Evolutionary conservation across 2,888 invertebrate species (phyloP).

Genomic region (Amphipoea oculea): DNA sequence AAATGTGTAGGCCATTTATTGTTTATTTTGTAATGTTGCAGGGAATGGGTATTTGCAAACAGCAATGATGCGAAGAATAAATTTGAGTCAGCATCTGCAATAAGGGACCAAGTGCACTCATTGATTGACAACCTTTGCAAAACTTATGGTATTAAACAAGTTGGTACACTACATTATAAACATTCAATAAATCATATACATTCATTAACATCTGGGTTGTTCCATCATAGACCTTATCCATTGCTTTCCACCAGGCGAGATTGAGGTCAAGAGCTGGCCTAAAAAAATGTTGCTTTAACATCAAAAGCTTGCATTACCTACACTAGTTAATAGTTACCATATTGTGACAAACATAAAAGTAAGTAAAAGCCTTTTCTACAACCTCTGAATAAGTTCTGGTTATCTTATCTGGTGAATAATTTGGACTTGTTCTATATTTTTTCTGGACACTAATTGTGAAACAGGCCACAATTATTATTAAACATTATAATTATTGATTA

Average conservation of each 20-base stretch:
- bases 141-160: constrained; percentile 89
- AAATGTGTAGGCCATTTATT: neutral
- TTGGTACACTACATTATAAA: constrained; percentile 79
- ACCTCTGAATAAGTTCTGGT: neutral
- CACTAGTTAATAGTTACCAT: neutral
- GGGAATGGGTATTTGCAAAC: constrained; percentile 94
- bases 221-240: neutral
- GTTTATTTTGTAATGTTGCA: constrained; percentile 74
- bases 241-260: neutral
- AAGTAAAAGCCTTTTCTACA: neutral
- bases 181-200: constrained; percentile 40
- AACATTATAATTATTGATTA: constrained; percentile 8
- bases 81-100: constrained; percentile 91
- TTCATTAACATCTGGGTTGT: constrained; percentile 10
- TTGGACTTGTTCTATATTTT: neutral
- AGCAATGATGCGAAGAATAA: constrained; percentile 92
- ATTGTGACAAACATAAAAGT: neutral
- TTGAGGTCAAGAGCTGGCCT: neutral
- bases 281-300: constrained; percentile 1
- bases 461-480: neutral
- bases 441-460: neutral
- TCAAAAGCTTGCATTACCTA: neutral
- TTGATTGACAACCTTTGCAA: constrained; percentile 91
- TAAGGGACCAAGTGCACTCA: constrained; percentile 93
- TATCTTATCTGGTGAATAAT: neutral